Percentiles rank a stretch among this genome's conserved stretches.
Conservation (phyloP, 30 jellyfish, hydroid and myxozoan species). For the Aurelia aurita complex sp. Pacific region DNA sequence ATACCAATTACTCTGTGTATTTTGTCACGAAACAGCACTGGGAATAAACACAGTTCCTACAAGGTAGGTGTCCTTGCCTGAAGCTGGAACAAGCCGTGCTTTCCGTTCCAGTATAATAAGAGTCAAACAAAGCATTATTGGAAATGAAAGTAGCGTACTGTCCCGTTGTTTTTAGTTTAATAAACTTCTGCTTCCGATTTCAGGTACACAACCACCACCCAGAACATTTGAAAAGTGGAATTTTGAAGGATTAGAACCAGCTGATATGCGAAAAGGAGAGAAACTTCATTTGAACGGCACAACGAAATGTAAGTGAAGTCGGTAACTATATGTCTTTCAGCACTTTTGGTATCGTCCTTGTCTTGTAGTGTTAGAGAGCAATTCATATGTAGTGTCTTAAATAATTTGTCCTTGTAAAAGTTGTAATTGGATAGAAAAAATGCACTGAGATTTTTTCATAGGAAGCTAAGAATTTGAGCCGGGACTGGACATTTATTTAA, state of each 20-base stretch:
- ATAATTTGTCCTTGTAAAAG: too few species aligned
- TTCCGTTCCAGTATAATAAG: not conserved
- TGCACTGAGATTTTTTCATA: too few species aligned
- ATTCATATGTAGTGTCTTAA: too few species aligned
- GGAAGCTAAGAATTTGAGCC: too few species aligned
- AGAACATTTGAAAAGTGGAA: slow-evolving; percentile 81
- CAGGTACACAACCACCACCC: slow-evolving; percentile 88
- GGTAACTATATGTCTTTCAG: not conserved
- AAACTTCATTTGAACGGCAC: slow-evolving; percentile 41
- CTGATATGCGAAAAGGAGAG: slow-evolving; percentile 78
- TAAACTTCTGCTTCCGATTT: not conserved
- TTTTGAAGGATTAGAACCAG: slow-evolving; percentile 73
- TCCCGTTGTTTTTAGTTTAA: too few species aligned
- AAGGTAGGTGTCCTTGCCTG: too few species aligned
- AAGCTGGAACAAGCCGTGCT: not conserved
- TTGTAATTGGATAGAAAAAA: too few species aligned
- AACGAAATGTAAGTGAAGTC: not conserved
- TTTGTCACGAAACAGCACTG: too few species aligned
- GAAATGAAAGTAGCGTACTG: too few species aligned
- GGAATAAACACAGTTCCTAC: too few species aligned
- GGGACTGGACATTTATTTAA: too few species aligned
- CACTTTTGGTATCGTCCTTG: not conserved
- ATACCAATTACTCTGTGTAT: too few species aligned
- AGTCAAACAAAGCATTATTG: not conserved
- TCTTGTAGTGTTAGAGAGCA: not conserved